Conservation (phyloP, 2,113 vertebrate species). For the Cottus gobio region DNA sequence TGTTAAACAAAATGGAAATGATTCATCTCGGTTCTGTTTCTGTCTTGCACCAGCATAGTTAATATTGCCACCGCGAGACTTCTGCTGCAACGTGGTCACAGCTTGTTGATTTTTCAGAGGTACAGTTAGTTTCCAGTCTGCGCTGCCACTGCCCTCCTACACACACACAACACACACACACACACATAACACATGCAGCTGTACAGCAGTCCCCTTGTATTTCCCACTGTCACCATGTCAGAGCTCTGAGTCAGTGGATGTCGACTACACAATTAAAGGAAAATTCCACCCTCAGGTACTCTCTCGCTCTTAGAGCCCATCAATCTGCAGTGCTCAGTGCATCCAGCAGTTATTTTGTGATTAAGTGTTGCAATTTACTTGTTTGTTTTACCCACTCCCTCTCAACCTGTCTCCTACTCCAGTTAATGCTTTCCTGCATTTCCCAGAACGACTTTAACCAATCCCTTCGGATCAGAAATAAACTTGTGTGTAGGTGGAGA, state of each 20-base stretch:
- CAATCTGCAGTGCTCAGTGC: conserved; percentile 48
- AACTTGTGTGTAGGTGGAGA: conserved; percentile 52
- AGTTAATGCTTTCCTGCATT: conserved; percentile 45
- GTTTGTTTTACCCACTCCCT: conserved; percentile 20
- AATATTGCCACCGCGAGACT: conserved; percentile 36
- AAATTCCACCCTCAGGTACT: conserved; percentile 58
- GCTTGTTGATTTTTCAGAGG: conserved; percentile 56
- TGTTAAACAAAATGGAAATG: conserved; percentile 27
- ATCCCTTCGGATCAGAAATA: conserved; percentile 40
- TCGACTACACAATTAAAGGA: conserved; percentile 41
- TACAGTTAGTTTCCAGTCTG: conserved; percentile 57
- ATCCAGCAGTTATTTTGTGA: conserved; percentile 61
- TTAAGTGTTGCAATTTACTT: conserved; percentile 64
- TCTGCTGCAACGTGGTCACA: conserved; percentile 45
- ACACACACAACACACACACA: conserved; percentile 18
- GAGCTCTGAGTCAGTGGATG: conserved; percentile 38
- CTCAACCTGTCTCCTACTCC: conserved; percentile 40
- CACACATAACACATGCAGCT: conserved; percentile 34
- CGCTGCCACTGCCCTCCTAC: conserved; percentile 42
- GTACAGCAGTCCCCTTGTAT: conserved; percentile 48
- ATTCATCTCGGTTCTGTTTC: conserved; percentile 37
- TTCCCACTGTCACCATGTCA: conserved; percentile 34
- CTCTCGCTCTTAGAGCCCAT: conserved; percentile 38
- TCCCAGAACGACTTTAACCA: conserved; percentile 43
- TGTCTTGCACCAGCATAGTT: conserved; percentile 30